These are phyloP conservation scores for Antennarius striatus DNA, from an alignment of 2,113 vertebrate species.

Conservation along the genomic window DNA sequence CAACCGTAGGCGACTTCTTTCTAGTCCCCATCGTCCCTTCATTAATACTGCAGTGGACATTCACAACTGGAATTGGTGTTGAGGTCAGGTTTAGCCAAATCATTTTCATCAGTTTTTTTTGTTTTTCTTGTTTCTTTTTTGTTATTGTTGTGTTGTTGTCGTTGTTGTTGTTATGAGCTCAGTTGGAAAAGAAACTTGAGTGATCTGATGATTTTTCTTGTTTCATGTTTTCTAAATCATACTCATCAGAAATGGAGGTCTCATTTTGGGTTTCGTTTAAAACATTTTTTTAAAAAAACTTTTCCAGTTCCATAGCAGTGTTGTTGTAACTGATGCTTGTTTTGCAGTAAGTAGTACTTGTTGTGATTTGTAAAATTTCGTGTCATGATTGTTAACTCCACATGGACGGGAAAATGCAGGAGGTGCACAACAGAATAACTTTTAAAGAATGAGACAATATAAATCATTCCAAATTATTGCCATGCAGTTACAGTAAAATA, in stretches of 20 bases:
- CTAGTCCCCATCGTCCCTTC: constrained; percentile 35
- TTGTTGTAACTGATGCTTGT: neutral
- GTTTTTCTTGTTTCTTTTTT: neutral
- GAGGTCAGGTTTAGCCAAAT: constrained; percentile 65
- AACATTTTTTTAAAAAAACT: neutral
- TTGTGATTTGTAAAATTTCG: neutral
- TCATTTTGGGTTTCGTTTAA: constrained; percentile 27
- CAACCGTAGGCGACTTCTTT: constrained; percentile 13
- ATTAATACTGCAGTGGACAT: constrained; percentile 40
- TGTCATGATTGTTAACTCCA: neutral
- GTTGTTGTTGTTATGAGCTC: constrained; percentile 49
- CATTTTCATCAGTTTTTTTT: constrained; percentile 42
- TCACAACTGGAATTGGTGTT: constrained; percentile 73
- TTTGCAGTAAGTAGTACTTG: constrained; percentile 5
- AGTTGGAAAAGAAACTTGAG: constrained; percentile 23
- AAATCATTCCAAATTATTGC: constrained; percentile 7
- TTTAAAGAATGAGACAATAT: neutral
- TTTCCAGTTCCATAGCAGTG: neutral
- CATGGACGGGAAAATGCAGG: neutral
- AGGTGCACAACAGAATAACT: neutral
- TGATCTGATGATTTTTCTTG: constrained; percentile 5
- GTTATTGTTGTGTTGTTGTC: constrained; percentile 50
- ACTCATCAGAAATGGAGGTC: constrained; percentile 27
- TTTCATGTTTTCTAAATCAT: constrained; percentile 34
- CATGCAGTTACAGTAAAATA: constrained; percentile 3